These are phyloP conservation scores for Microtus oregoni DNA, from an alignment of 2,113 vertebrate species.

Conservation along the genomic window DNA sequence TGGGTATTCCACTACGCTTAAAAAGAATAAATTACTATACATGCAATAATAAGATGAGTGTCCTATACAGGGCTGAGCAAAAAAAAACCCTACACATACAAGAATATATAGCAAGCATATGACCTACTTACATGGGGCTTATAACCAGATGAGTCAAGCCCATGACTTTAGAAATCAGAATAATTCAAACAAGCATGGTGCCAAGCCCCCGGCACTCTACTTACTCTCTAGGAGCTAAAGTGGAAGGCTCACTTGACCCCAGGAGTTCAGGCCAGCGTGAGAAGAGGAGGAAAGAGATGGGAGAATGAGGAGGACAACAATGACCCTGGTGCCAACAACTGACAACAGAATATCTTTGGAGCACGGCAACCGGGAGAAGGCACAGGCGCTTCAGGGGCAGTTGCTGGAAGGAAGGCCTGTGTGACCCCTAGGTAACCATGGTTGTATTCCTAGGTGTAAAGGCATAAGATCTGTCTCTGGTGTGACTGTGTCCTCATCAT, in stretches of 20 bases:
- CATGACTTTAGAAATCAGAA: background rate
- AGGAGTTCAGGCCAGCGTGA: background rate
- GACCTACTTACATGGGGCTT: background rate
- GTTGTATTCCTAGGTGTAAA: background rate
- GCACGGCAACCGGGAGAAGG: background rate
- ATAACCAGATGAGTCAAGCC: constrained; percentile 3
- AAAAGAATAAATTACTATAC: background rate
- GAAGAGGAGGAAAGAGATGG: background rate
- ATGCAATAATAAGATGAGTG: background rate
- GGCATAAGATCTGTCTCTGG: background rate
- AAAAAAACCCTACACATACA: background rate
- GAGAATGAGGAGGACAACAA: rapidly evolving
- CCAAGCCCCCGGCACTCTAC: background rate
- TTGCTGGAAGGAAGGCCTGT: background rate
- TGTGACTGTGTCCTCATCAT: background rate
- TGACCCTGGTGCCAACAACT: background rate
- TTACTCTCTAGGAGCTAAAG: background rate
- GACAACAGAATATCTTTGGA: background rate
- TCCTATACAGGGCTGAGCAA: background rate
- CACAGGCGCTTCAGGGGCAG: background rate
- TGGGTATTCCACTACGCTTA: background rate
- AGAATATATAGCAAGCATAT: background rate
- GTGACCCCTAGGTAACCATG: background rate
- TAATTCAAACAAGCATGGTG: background rate
- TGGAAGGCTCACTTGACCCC: background rate